Conservation (phyloP, 2,113 vertebrate genomes). For the Romanogobio albipinnatus region DNA sequence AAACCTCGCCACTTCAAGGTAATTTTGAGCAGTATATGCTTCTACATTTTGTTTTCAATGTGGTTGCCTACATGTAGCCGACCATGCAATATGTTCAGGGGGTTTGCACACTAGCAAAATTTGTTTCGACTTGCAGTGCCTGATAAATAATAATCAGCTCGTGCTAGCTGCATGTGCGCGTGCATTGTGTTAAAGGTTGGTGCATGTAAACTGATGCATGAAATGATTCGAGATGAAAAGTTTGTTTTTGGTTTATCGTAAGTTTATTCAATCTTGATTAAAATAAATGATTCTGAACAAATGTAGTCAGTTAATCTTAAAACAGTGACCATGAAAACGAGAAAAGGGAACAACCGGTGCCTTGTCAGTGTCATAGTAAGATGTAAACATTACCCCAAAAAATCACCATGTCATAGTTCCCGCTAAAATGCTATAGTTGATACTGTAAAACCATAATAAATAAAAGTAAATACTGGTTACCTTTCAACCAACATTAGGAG, state of each 20-base stretch:
- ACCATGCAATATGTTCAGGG: too few species aligned
- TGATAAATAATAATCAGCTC: conserved; percentile 7
- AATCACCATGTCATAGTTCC: neutral
- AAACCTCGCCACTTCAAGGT: neutral
- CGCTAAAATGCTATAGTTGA: neutral
- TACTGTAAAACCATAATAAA: neutral
- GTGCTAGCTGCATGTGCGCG: conserved; percentile 28
- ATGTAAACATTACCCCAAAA: neutral
- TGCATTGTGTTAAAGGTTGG: neutral
- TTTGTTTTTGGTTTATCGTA: neutral
- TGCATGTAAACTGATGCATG: neutral
- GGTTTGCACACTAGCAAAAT: neutral
- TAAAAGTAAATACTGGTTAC: neutral
- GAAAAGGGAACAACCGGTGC: neutral
- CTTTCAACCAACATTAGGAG: too few species aligned
- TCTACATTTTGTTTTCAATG: neutral
- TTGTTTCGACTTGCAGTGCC: neutral
- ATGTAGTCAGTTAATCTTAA: neutral
- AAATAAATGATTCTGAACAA: neutral
- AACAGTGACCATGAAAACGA: neutral
- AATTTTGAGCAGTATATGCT: neutral
- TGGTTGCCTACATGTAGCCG: neutral
- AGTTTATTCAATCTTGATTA: neutral
- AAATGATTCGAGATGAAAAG: neutral
- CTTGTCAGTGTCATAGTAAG: neutral